Evolutionary conservation across 2,797 vertebrate genomes (phyloP).

Genomic region (Eulemur albifrons): DNA sequence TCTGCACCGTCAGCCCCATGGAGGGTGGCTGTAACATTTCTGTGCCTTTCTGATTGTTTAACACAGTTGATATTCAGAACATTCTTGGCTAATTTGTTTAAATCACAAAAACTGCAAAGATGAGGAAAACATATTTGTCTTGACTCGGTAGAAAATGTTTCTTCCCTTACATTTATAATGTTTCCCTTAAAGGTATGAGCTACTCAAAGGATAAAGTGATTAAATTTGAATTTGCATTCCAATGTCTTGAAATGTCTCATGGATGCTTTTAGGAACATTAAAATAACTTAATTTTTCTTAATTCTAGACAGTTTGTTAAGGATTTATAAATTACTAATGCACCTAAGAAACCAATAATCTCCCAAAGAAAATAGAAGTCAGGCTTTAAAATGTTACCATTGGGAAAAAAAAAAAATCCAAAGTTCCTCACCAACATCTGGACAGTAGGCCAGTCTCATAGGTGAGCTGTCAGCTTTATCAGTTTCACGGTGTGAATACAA

Average conservation of each 20-base stretch:
- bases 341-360: not conserved
- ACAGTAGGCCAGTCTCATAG: not conserved
- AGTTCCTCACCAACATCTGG: not conserved
- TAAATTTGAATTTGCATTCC: constrained; percentile 8
- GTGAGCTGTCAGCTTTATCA: not conserved
- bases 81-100: constrained; percentile 31
- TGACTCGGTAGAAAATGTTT: constrained; percentile 5
- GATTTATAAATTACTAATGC: not conserved
- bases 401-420: not conserved
- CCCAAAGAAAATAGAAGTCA: not conserved
- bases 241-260: constrained; percentile 2
- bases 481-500: not conserved
- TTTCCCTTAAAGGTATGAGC: not conserved
- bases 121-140: constrained; percentile 28
- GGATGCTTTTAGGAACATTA: not conserved
- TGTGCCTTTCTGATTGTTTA: not conserved
- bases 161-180: constrained; percentile 20
- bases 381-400: not conserved
- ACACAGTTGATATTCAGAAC: not conserved
- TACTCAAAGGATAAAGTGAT: not conserved
- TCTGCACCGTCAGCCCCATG: not conserved
- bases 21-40: not conserved
- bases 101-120: not conserved
- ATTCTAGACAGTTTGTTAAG: not conserved
- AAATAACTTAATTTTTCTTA: not conserved